A percentile compares a stretch with the other conserved stretches of the same genome.
These are phyloP conservation scores for Euphonia xanthogaster DNA, from an alignment of 2,797 vertebrate species.

Conservation along the genomic window DNA sequence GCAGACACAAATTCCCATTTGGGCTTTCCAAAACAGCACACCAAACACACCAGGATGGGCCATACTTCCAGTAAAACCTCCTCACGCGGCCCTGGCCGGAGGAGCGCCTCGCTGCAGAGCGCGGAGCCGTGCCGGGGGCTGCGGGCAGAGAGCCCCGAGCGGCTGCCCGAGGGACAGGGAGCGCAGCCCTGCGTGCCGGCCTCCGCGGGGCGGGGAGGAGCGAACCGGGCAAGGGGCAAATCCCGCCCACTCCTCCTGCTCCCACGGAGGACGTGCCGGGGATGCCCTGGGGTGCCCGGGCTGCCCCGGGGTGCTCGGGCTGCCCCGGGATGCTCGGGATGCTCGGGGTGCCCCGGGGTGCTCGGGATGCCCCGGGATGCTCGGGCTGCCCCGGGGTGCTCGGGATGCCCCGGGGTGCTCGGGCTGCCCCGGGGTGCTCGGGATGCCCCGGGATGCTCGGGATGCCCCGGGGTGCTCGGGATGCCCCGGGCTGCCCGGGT, in stretches of 20 bases:
- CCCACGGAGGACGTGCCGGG: background rate
- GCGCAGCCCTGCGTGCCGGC: rapidly evolving
- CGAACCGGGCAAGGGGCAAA: too few relatives aligned
- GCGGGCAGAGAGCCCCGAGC: too few relatives aligned
- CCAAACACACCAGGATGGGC: rapidly evolving
- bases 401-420: too few relatives aligned
- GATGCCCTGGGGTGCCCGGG: too few relatives aligned
- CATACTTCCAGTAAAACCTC: background rate
- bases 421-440: background rate
- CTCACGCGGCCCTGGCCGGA: rapidly evolving
- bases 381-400: background rate
- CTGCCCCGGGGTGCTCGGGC: background rate
- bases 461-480: too few relatives aligned
- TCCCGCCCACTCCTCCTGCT: rapidly evolving
- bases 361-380: background rate
- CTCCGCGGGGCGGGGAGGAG: too few relatives aligned
- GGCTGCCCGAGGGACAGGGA: too few relatives aligned
- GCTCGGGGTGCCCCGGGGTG: too few relatives aligned
- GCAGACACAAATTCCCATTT: background rate
- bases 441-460: too few relatives aligned
- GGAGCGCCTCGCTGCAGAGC: background rate
- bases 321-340: background rate
- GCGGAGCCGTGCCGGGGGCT: rapidly evolving
- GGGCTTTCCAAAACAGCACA: background rate
- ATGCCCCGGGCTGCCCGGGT: background rate